A percentile compares a stretch with the other conserved stretches of the same genome.
Conservation (phyloP, 2,113 vertebrate species). For the Chlorodrepanis virens region DNA sequence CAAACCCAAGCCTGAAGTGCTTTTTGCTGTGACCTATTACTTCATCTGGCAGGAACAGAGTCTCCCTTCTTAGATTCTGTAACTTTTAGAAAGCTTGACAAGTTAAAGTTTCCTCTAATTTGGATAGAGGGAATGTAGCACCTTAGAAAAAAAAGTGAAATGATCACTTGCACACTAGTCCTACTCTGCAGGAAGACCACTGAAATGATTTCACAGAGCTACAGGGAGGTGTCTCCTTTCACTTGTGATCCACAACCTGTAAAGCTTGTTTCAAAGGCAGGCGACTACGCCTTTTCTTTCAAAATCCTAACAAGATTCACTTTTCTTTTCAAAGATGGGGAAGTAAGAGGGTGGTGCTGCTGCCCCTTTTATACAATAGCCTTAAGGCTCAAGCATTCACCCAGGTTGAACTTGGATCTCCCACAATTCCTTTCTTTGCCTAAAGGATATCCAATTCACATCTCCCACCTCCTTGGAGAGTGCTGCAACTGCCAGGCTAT, state of each 20-base stretch:
- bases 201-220: neutral
- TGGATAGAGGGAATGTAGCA: neutral
- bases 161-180: neutral
- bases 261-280: slow-evolving; percentile 60
- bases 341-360: slow-evolving; percentile 66
- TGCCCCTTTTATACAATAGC: slow-evolving; percentile 68
- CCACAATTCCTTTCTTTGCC: slow-evolving; percentile 62
- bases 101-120: neutral
- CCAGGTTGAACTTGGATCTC: slow-evolving; percentile 59
- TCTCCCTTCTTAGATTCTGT: neutral
- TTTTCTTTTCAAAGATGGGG: slow-evolving; percentile 64
- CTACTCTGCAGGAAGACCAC: slow-evolving; percentile 51
- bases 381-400: slow-evolving; percentile 58
- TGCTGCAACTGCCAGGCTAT: slow-evolving; percentile 53
- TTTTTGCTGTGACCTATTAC: neutral
- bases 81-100: neutral
- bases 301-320: slow-evolving; percentile 64
- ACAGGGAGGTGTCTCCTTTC: slow-evolving; percentile 36
- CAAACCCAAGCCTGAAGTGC: neutral
- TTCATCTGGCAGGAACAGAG: neutral
- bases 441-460: slow-evolving; percentile 59
- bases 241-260: slow-evolving; percentile 55
- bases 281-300: slow-evolving; percentile 65
- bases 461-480: slow-evolving; percentile 60
- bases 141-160: neutral